These are phyloP conservation scores for Bettongia penicillata DNA, from an alignment of 2,113 vertebrate genomes.

Conservation along the genomic window DNA sequence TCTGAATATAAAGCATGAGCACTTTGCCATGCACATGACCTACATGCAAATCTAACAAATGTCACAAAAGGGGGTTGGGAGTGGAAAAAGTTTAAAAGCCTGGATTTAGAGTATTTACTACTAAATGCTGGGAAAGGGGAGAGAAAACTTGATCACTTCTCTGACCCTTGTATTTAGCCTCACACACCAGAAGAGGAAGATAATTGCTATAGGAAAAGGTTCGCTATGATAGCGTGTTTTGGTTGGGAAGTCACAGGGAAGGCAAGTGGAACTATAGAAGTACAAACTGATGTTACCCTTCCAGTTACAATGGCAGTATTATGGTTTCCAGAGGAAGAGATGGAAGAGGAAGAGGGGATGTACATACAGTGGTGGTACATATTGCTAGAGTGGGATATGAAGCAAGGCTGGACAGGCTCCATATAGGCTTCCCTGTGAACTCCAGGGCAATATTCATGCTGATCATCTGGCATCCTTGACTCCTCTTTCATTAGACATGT, in stretches of 20 bases:
- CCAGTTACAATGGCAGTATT: not conserved
- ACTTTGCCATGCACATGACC: too few species aligned
- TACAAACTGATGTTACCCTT: not conserved
- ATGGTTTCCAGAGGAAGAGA: not conserved
- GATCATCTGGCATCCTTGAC: not conserved
- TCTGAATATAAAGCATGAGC: too few species aligned
- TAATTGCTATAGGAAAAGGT: not conserved
- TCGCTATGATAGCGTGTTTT: not conserved
- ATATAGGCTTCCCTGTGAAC: not conserved
- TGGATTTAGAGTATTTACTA: not conserved
- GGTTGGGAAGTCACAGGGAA: not conserved
- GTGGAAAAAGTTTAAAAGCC: too few species aligned
- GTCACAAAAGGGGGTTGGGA: too few species aligned
- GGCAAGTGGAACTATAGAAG: not conserved
- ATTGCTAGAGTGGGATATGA: not conserved
- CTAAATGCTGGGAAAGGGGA: not conserved
- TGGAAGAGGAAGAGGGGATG: not conserved
- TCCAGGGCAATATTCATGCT: not conserved
- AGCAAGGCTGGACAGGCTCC: not conserved
- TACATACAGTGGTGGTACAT: not conserved
- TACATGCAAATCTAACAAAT: too few species aligned
- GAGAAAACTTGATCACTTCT: not conserved
- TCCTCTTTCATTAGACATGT: not conserved
- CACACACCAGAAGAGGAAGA: not conserved
- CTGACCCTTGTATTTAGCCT: not conserved